These are phyloP conservation scores for Parauchenoglanis ngamensis DNA, from an alignment of 2,797 vertebrate genomes.

Conservation along the genomic window DNA sequence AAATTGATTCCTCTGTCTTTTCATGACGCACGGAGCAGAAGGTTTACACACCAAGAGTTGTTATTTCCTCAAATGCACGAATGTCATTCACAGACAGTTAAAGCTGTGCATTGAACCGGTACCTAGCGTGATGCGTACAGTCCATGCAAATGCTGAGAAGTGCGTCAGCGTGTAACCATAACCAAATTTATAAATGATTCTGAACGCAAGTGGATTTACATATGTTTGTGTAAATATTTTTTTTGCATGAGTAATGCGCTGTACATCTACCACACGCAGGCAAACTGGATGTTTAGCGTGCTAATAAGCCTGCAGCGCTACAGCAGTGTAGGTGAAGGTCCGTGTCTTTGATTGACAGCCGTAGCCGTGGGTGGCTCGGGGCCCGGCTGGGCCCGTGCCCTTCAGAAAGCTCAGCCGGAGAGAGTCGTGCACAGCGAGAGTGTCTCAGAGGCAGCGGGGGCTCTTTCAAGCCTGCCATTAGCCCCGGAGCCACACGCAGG, in stretches of 20 bases:
- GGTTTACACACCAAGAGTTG: conserved; percentile 37
- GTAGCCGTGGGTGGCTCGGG: conserved; percentile 54
- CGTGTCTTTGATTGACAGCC: conserved; percentile 63
- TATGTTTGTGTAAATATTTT: neutral
- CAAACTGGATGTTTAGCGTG: neutral
- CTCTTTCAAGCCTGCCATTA: conserved; percentile 67
- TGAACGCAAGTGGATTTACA: neutral
- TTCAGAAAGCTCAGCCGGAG: conserved; percentile 63
- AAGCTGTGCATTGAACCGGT: neutral
- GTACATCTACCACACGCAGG: neutral
- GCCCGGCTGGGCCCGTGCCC: conserved; percentile 68
- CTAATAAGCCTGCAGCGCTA: conserved; percentile 42
- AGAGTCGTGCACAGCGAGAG: conserved; percentile 52
- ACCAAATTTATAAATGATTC: neutral
- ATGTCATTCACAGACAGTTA: neutral
- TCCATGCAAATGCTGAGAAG: conserved; percentile 26
- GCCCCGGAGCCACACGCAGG: conserved; percentile 53
- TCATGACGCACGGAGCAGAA: conserved; percentile 47
- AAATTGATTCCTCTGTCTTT: neutral
- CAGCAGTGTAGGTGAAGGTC: conserved; percentile 41
- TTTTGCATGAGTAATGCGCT: neutral
- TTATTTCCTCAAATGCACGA: neutral
- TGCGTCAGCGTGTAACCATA: conserved; percentile 1
- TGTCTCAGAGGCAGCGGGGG: conserved; percentile 57
- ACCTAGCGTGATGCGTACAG: neutral